Conservation (phyloP, 1,140 invertebrate species). For the Tetragonula clypearis region DNA sequence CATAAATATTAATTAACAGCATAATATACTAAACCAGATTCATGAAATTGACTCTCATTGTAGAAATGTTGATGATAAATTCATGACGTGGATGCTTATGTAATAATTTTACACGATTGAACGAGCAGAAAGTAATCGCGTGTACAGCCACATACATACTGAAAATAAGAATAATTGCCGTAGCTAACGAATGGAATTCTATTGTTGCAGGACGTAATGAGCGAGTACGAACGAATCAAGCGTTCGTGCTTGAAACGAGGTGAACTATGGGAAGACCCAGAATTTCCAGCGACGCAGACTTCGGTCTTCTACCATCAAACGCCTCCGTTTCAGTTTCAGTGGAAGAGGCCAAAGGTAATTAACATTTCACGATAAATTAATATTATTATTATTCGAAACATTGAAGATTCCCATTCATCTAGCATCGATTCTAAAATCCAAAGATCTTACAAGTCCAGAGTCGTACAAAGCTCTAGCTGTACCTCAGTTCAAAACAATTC, state of each 20-base stretch:
- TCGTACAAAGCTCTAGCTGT: background rate
- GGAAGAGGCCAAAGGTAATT: conserved; percentile 93
- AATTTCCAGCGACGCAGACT: conserved; percentile 92
- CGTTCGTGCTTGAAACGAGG: conserved; percentile 89
- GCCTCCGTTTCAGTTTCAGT: conserved; percentile 94
- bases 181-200: conserved; percentile 27
- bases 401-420: background rate
- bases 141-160: background rate
- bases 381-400: background rate
- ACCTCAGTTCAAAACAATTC: background rate
- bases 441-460: background rate
- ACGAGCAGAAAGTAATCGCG: background rate
- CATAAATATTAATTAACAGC: conserved; percentile 54
- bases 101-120: background rate
- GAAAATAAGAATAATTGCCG: background rate
- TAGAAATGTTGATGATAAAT: conserved; percentile 2
- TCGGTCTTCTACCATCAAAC: conserved; percentile 97
- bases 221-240: conserved; percentile 92
- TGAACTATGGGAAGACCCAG: conserved; percentile 95
- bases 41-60: background rate
- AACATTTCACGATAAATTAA: background rate
- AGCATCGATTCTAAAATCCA: background rate
- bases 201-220: conserved; percentile 82
- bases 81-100: background rate
- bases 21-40: conserved; percentile 51